Percentiles rank a stretch among this genome's conserved stretches.
phyloP scores from a whole-genome alignment of 2,113 vertebrate species.

The Hippocampus abdominalis region DNA sequence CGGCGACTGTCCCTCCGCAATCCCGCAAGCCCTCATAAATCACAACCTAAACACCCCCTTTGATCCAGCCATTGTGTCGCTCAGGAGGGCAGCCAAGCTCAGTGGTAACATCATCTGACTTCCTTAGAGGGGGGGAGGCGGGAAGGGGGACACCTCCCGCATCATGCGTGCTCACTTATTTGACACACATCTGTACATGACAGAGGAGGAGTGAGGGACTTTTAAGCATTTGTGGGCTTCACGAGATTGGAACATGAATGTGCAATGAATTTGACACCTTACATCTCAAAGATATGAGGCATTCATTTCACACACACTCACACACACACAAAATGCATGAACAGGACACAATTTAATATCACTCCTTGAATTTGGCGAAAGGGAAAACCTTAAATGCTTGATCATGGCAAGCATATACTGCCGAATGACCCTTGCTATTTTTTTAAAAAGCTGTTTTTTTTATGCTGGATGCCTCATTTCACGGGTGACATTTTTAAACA shows the following conservation, averaged over 20 bases:
- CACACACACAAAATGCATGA: not conserved
- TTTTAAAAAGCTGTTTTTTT: not conserved
- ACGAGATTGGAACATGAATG: conserved; percentile 15
- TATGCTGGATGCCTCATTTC: not conserved
- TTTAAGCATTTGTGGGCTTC: not conserved
- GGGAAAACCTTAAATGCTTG: conserved; percentile 33
- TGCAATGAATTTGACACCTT: not conserved
- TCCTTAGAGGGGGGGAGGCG: conserved; percentile 54
- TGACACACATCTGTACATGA: conserved; percentile 46
- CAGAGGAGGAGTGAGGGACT: conserved; percentile 11
- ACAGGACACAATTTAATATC: not conserved
- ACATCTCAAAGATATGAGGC: not conserved
- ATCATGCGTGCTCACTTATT: conserved; percentile 44
- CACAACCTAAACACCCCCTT: conserved; percentile 75
- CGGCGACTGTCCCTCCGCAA: conserved; percentile 60
- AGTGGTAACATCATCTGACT: conserved; percentile 67
- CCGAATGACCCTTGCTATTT: not conserved
- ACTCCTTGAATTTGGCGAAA: conserved; percentile 50
- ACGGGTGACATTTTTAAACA: not conserved
- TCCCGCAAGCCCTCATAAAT: conserved; percentile 74
- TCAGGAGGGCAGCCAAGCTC: conserved; percentile 67
- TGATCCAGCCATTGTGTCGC: conserved; percentile 72
- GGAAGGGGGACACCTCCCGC: conserved; percentile 51
- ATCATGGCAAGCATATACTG: not conserved
- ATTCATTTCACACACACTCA: not conserved